Base-by-base conservation (phyloP, 2,888 invertebrate genomes). In the Drosophila trichaetosa region DNA sequence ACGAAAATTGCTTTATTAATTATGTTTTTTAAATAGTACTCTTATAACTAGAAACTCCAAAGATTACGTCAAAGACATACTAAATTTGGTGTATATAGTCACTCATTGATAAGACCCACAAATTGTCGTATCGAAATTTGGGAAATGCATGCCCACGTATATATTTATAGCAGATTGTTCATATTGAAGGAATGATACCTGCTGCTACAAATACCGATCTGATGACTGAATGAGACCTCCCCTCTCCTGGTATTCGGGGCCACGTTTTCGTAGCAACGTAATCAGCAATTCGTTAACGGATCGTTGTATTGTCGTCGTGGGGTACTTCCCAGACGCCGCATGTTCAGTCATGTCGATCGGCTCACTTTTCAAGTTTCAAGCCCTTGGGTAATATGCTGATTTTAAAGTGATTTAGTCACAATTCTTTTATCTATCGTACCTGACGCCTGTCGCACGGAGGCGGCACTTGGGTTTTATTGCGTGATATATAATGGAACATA, bases 381-480 rank as follows among this genome's bases (percentile, higher is more conserved):
- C 62, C 76, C 73, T 69, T 69, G 77, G 73, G 79, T 86, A 88
- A 86, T 80, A 60, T 34, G 73, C 40, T 73, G 56, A 86, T 76
- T 86, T 78, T 74, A 69, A 66, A 66, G 31, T 57, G 69, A 69
- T 87, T 84, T 83, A 76, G 77, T 89, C 88, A 89, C 73, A 72
- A 70, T 69, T 74, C 48, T 31, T 51, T 36, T 80, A 83, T 73
- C 80, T 65, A 10, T 8, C 33, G 31, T 54, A 77, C 68, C 64
- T 67, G 56, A 40, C 56, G 64, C 46, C 53, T 46, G 7, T 65
- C 40, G 1, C 27, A 34, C 60, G 58, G 56, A 60, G 40, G 33
- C 31, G 8, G 6, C 38, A 36, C 34, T 46, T 16, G n/a, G 29
- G 6, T 18, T 51, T 53, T 48, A 49, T 46, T 42, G 13, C 33